These are phyloP conservation scores for Acleris emargana DNA, from an alignment of 2,888 invertebrate genomes.

Conservation along the genomic window DNA sequence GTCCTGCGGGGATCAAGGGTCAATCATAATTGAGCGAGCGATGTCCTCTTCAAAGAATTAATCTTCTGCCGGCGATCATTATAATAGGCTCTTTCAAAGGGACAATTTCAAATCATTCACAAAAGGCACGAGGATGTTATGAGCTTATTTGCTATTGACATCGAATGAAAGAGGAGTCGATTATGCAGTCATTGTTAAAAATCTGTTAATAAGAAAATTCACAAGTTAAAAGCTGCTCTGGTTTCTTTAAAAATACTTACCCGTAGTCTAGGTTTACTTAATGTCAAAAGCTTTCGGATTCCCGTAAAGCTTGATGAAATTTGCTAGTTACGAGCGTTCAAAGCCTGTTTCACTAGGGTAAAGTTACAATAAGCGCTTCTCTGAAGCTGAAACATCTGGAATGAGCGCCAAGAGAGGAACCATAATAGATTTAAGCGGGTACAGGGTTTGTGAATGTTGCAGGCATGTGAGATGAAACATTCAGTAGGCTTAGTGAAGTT, in stretches of 20 bases:
- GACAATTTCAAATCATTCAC: constrained; percentile 2
- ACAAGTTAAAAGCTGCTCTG: neutral
- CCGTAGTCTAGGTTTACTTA: constrained; percentile 4
- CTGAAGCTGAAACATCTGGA: constrained; percentile 11
- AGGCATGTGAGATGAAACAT: neutral
- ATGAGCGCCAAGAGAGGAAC: constrained; percentile 16
- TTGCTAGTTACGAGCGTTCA: constrained; percentile 3
- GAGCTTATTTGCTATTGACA: neutral
- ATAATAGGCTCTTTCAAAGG: constrained; percentile 24
- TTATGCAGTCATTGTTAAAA: neutral
- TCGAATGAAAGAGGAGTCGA: no score
- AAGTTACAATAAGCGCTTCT: constrained; percentile 22
- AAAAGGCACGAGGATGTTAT: constrained; percentile 19
- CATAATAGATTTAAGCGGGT: constrained; percentile 27
- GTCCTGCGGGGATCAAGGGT: constrained; percentile 57
- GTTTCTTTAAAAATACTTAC: neutral
- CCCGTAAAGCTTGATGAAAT: constrained; percentile 10
- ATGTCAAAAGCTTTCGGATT: constrained; percentile 23
- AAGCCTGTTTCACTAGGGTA: constrained; percentile 3
- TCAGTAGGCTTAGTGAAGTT: no score
- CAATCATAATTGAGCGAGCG: constrained; percentile 60
- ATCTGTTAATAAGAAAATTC: neutral
- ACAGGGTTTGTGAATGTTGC: constrained; percentile 24
- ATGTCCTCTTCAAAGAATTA: constrained; percentile 32
- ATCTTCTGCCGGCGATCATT: constrained; percentile 22